phyloP scores from a whole-genome alignment of 2,797 vertebrate species.

The Eremophila alpestris region DNA sequence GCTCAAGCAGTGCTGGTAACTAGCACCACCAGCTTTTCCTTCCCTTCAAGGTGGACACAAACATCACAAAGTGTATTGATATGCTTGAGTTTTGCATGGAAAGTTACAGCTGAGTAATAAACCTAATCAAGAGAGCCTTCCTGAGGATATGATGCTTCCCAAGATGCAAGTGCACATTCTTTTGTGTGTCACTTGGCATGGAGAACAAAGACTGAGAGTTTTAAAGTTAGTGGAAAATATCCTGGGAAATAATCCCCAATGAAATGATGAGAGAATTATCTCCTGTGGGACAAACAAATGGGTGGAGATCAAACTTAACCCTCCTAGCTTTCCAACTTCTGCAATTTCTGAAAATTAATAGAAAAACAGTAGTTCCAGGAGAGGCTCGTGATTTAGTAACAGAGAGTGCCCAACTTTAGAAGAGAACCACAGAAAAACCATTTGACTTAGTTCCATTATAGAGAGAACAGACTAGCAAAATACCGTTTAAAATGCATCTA shows the following conservation, averaged over 20 bases:
- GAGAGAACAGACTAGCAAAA: neutral
- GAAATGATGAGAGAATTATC: neutral
- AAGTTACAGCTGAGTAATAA: neutral
- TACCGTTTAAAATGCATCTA: neutral
- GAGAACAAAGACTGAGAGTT: neutral
- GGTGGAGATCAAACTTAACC: neutral
- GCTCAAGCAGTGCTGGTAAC: neutral
- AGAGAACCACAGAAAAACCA: neutral
- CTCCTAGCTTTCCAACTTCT: neutral
- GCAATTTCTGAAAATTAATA: neutral
- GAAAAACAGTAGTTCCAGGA: neutral
- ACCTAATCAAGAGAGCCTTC: neutral
- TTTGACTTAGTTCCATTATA: neutral
- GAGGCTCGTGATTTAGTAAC: neutral
- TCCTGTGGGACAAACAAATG: neutral
- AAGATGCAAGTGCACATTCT: neutral
- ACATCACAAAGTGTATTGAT: neutral
- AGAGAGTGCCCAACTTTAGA: neutral
- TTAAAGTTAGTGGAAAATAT: slow-evolving; percentile 30
- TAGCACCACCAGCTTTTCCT: neutral
- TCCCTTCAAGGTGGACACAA: neutral
- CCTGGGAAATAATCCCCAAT: neutral
- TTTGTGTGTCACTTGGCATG: neutral
- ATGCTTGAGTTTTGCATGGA: neutral
- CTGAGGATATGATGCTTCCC: neutral